These are phyloP conservation scores for Sisor rabdophorus DNA, from an alignment of 2,113 vertebrate species.

Conservation along the genomic window DNA sequence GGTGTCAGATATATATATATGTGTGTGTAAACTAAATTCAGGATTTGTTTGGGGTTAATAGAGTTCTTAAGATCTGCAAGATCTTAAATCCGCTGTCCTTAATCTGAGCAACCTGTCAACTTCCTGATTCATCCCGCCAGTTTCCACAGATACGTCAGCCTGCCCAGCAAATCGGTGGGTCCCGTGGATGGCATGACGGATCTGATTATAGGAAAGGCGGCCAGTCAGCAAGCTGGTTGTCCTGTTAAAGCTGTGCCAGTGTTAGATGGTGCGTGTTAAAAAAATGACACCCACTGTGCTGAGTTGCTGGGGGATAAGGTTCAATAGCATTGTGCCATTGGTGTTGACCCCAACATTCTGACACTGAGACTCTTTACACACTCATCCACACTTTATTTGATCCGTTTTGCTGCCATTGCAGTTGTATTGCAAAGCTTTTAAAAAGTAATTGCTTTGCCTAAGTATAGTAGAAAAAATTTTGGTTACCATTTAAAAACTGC, in stretches of 20 bases:
- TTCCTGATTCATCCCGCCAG: conserved; percentile 50
- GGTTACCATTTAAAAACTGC: neutral
- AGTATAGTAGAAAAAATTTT: neutral
- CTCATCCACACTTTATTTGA: neutral
- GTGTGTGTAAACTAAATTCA: conserved; percentile 22
- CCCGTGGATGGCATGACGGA: conserved; percentile 46
- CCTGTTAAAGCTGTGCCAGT: conserved; percentile 42
- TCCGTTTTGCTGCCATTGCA: neutral
- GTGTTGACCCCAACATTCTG: conserved; percentile 22
- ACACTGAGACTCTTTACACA: neutral
- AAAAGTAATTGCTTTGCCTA: too few relatives aligned
- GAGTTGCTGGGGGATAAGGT: conserved; percentile 17
- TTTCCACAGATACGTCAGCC: conserved; percentile 55
- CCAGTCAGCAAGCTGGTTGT: conserved; percentile 44
- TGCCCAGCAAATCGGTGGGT: conserved; percentile 43
- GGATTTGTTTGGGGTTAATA: conserved; percentile 43
- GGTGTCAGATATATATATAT: neutral
- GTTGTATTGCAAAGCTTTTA: neutral
- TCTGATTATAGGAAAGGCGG: conserved; percentile 54
- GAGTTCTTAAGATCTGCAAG: conserved; percentile 46
- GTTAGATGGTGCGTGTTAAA: conserved; percentile 40
- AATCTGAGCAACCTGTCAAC: conserved; percentile 55
- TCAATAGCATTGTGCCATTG: neutral
- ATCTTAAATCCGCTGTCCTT: conserved; percentile 48
- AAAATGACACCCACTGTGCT: conserved; percentile 11